Conservation (phyloP, 2,113 vertebrate genomes). For the Narcine bancroftii region DNA sequence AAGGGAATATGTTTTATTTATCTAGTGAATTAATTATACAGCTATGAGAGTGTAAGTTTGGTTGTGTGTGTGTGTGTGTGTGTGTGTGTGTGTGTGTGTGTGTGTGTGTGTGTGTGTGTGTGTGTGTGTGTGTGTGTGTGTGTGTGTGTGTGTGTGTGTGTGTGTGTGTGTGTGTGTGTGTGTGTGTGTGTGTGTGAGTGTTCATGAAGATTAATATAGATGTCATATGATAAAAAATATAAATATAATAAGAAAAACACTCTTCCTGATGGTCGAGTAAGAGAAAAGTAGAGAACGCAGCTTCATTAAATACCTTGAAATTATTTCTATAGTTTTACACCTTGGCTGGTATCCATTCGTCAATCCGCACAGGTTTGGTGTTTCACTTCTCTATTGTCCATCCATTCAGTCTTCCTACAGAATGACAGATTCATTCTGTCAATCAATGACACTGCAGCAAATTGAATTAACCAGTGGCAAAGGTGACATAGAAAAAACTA, state of each 20-base stretch:
- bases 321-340: neutral
- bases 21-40: neutral
- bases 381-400: neutral
- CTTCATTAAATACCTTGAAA: neutral
- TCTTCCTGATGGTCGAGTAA: neutral
- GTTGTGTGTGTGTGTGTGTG: too few relatives aligned
- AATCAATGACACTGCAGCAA: neutral
- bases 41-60: neutral
- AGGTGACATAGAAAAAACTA: neutral
- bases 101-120: too few relatives aligned
- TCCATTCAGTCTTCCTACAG: neutral
- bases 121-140: too few relatives aligned
- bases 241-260: neutral
- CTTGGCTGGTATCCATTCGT: neutral
- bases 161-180: too few relatives aligned
- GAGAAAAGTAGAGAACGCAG: neutral
- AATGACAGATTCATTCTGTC: neutral
- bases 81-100: too few relatives aligned
- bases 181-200: too few relatives aligned
- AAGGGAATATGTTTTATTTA: neutral
- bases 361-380: neutral
- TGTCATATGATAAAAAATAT: neutral
- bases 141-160: too few relatives aligned
- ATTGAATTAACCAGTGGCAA: neutral
- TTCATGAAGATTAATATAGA: neutral